Conservation (phyloP, 35 echinoderm and acorn worm species). For the Heliocidaris tuberculata region DNA sequence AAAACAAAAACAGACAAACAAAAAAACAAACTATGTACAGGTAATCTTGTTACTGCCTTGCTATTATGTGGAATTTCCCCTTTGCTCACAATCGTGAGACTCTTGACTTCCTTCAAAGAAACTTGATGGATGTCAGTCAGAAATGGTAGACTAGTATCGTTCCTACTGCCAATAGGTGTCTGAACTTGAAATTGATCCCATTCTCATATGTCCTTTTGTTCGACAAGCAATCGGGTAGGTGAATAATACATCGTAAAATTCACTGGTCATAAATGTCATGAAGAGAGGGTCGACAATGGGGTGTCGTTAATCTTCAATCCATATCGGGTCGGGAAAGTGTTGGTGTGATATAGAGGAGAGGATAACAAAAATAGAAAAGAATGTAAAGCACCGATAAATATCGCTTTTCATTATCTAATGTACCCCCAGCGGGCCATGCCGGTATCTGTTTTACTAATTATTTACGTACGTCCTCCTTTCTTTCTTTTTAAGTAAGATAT, state of each 20-base stretch:
- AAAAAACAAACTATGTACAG: too few relatives aligned
- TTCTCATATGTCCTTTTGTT: slow-evolving; percentile 34
- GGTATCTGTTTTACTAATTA: background rate
- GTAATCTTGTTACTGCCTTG: too few relatives aligned
- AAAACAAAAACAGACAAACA: too few relatives aligned
- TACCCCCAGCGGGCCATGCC: background rate
- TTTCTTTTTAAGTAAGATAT: too few relatives aligned
- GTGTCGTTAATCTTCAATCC: slow-evolving; percentile 13
- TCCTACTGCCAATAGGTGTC: background rate
- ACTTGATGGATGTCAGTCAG: background rate
- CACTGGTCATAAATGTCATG: slow-evolving; percentile 12
- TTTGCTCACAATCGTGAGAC: too few relatives aligned
- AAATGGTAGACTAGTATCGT: background rate
- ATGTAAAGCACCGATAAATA: background rate
- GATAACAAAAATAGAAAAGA: too few relatives aligned
- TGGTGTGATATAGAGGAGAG: background rate
- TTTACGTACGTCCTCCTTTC: background rate
- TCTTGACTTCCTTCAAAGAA: background rate
- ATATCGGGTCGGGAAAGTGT: background rate
- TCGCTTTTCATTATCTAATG: background rate
- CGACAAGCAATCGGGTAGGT: background rate
- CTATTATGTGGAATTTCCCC: too few relatives aligned
- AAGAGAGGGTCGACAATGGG: background rate
- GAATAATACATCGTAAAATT: slow-evolving; percentile 37
- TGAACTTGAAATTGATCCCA: slow-evolving; percentile 51